A percentile compares a stretch with the other conserved stretches of the same genome.
Conservation (phyloP, 2,888 invertebrate genomes). For the Hoplodrina ambigua region DNA sequence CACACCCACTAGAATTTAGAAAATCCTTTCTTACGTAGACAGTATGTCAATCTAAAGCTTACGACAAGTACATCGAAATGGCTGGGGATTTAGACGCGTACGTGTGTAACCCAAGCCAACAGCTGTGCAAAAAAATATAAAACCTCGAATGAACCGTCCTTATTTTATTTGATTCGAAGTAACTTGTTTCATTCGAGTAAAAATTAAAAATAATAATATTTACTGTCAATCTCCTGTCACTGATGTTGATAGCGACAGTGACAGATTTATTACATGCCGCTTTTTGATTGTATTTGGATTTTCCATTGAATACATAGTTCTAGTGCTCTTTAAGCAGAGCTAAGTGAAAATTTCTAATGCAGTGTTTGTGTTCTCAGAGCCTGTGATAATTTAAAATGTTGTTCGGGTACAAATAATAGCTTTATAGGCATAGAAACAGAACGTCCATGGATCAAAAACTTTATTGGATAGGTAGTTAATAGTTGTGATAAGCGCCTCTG, state of each 20-base stretch:
- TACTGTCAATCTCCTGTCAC: slow-evolving; percentile 4
- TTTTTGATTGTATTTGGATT: slow-evolving; percentile 16
- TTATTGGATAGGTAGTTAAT: slow-evolving; percentile 2
- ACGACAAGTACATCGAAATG: too few relatives aligned
- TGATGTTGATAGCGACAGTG: slow-evolving; percentile 12
- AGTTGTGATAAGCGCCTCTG: neutral
- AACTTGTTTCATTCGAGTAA: neutral
- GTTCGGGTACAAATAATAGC: slow-evolving; percentile 9
- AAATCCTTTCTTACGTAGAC: neutral
- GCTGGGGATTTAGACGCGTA: too few relatives aligned
- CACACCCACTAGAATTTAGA: neutral
- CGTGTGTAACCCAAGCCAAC: too few relatives aligned
- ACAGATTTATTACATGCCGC: slow-evolving; percentile 25
- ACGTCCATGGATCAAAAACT: slow-evolving; percentile 25
- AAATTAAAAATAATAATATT: neutral
- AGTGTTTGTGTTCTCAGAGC: neutral
- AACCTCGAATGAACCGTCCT: neutral
- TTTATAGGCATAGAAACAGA: neutral
- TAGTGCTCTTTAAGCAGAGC: slow-evolving; percentile 24
- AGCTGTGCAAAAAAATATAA: neutral
- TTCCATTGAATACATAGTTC: slow-evolving; percentile 22
- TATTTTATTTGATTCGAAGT: neutral
- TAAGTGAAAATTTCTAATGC: slow-evolving; percentile 20
- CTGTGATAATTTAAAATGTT: slow-evolving; percentile 8
- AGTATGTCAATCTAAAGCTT: neutral